Evolutionary conservation across 2,797 vertebrate species (phyloP).

Genomic region (Rhynchotus rufescens): DNA sequence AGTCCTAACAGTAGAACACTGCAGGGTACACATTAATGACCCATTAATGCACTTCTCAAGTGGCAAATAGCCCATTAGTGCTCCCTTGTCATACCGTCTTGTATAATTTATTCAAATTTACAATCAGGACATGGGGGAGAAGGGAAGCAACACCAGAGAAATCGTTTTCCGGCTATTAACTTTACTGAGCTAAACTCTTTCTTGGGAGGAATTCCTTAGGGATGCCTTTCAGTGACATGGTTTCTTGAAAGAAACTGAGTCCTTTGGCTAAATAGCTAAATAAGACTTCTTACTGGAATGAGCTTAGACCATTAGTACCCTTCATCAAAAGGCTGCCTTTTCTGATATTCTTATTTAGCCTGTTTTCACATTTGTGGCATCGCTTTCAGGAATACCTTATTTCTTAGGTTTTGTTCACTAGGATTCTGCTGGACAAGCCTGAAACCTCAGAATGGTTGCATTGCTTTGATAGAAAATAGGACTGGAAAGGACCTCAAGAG

Average conservation of each 20-base stretch:
- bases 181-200: neutral
- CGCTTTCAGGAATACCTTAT: neutral
- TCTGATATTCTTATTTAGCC: neutral
- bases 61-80: conserved; percentile 54
- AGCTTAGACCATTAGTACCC: neutral
- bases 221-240: neutral
- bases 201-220: neutral
- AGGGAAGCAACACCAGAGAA: neutral
- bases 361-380: neutral
- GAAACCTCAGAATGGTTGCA: neutral
- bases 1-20: neutral
- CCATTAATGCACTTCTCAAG: conserved; percentile 42
- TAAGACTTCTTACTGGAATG: neutral
- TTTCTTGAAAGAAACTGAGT: neutral
- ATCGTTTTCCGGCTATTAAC: neutral
- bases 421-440: neutral
- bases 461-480: neutral
- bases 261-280: neutral
- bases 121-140: neutral
- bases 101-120: conserved; percentile 20
- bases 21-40: conserved; percentile 34
- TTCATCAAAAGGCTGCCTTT: neutral
- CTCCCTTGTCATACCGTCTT: neutral
- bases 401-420: neutral
- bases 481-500: neutral